Percentiles rank a stretch among this genome's conserved stretches.
Conservation (phyloP, 2,888 invertebrate species). For the Thymelicus lineola region DNA sequence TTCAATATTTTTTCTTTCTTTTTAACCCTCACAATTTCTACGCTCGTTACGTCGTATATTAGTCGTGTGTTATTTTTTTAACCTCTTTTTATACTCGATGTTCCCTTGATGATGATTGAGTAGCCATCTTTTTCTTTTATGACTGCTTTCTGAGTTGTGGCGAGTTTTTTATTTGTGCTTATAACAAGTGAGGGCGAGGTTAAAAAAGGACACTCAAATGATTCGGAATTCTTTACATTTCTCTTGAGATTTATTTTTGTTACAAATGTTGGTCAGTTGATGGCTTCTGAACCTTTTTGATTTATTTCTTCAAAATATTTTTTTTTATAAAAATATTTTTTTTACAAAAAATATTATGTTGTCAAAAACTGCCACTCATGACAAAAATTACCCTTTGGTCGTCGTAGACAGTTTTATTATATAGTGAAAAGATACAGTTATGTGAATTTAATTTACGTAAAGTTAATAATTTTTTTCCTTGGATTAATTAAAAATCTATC, state of each 20-base stretch:
- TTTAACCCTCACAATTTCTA: constrained; percentile 43
- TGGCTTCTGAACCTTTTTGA: too few relatives aligned
- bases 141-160: constrained; percentile 28
- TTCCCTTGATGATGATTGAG: constrained; percentile 51
- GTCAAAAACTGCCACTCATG: too few relatives aligned
- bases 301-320: too few relatives aligned
- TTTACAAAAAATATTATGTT: too few relatives aligned
- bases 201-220: constrained; percentile 15
- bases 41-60: constrained; percentile 50
- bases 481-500: too few relatives aligned
- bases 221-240: constrained; percentile 9
- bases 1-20: constrained; percentile 25
- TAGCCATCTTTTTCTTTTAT: constrained; percentile 41
- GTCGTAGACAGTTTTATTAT: too few relatives aligned
- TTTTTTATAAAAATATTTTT: too few relatives aligned
- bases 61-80: constrained; percentile 49
- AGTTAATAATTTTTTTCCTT: too few relatives aligned
- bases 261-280: too few relatives aligned
- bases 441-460: too few relatives aligned
- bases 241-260: constrained; percentile 15
- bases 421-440: too few relatives aligned
- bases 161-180: constrained; percentile 15
- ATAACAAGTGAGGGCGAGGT: constrained; percentile 19
- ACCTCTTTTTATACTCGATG: constrained; percentile 43
- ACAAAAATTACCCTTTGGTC: too few relatives aligned